phyloP scores from a whole-genome alignment of 2,113 vertebrate species.

The Rousettus leschenaultii region DNA sequence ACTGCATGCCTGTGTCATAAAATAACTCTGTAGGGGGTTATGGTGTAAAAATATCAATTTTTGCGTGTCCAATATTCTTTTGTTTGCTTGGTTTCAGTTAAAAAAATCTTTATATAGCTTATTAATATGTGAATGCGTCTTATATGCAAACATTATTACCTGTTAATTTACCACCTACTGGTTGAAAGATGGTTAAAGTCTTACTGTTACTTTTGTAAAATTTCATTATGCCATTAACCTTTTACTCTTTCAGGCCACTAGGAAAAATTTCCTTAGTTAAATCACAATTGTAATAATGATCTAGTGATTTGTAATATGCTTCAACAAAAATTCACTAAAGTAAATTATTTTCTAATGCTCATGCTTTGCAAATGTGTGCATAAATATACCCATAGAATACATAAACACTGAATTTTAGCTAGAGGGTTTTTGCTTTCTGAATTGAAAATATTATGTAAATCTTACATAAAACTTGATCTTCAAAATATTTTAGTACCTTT shows the following conservation, averaged over 20 bases:
- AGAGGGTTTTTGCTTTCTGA: background rate
- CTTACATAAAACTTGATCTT: background rate
- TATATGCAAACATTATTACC: slow-evolving; percentile 74
- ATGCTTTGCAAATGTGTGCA: background rate
- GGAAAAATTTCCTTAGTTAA: slow-evolving; percentile 68
- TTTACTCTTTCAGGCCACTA: slow-evolving; percentile 63
- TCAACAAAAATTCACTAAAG: slow-evolving; percentile 56
- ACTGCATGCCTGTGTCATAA: background rate
- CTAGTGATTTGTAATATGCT: slow-evolving; percentile 66
- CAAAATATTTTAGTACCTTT: background rate
- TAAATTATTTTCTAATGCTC: slow-evolving; percentile 68
- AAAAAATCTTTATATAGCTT: slow-evolving; percentile 67
- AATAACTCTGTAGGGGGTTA: slow-evolving; percentile 34
- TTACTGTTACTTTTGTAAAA: slow-evolving; percentile 80
- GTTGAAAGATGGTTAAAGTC: slow-evolving; percentile 71
- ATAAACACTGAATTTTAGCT: background rate
- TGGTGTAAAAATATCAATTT: slow-evolving; percentile 44
- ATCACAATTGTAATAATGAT: slow-evolving; percentile 71
- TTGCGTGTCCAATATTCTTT: slow-evolving; percentile 8
- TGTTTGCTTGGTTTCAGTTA: background rate
- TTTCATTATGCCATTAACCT: slow-evolving; percentile 83
- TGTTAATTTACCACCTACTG: slow-evolving; percentile 79
- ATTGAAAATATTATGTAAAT: background rate
- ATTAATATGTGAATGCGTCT: slow-evolving; percentile 71
- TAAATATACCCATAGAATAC: background rate